Base-by-base conservation (phyloP, 35 echinoderm and acorn worm genomes). In the Apostichopus parvimensis region DNA sequence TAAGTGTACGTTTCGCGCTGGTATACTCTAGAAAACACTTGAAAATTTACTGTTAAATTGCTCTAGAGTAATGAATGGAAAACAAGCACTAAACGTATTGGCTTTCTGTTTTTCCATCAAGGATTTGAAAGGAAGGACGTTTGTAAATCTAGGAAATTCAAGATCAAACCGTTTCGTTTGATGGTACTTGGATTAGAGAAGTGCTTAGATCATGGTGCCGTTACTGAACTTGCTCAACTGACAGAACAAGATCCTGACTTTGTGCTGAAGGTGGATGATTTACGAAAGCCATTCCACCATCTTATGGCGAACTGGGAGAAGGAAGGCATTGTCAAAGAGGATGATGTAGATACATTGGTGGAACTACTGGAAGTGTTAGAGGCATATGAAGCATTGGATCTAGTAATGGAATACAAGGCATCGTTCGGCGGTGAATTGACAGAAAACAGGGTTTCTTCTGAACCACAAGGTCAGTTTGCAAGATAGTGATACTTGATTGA, bases 191-290 rank as follows among this genome's bases (percentile, higher is more conserved):
- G 55, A 58, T 22, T 84, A 21, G 81, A 58, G 18, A n/a, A 58
- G 5, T 22, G 9, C 17, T n/a, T 84, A 21, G 58, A 59, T 54
- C 12, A 22, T 24, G 58, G 6, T 4, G 55, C 17, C 7, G 81
- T 84, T n/a, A 18, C 58, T 14, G 81, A 57, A 59, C 55, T 84
- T 56, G 81, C 81, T 20, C 81, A 84, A 57, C 56, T 84, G 17
- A 84, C 81, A 59, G 81, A 84, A 10, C 54, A 84, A 60, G 18
- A 20, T 53, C 81, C 54, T 6, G 55, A 84, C 55, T 54, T 82
- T 82, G 10, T 57, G 58, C 22, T 84, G 81, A 60, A 18, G 4
- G 21, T 57, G 1, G 21, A 22, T 84, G 81, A 84, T 4, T 15
- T 58, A 18, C 8, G 58, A 17, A 5, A n/a, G 14, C 81, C 81